Evolutionary conservation across 2,797 vertebrate species (phyloP).

Genomic region (Notolabrus celidotus): DNA sequence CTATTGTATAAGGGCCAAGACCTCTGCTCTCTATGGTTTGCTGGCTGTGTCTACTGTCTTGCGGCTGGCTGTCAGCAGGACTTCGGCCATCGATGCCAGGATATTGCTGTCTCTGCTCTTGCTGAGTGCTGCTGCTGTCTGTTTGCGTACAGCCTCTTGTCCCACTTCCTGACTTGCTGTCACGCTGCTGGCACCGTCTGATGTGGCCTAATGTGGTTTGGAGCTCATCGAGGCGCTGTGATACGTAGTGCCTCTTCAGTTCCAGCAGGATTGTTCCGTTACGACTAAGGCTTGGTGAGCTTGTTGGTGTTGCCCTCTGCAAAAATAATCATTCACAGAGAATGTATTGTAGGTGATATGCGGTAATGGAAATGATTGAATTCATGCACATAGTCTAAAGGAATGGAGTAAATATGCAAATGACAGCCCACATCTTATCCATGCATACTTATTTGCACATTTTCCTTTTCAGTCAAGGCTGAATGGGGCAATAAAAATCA

Average conservation of each 20-base stretch:
- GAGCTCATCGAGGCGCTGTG: constrained; percentile 82
- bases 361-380: constrained; percentile 10
- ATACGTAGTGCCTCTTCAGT: constrained; percentile 79
- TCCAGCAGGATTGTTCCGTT: constrained; percentile 82
- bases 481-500: constrained; percentile 5
- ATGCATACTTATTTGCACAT: constrained; percentile 21
- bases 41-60: constrained; percentile 53
- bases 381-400: neutral
- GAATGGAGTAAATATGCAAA: constrained; percentile 36
- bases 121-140: constrained; percentile 52
- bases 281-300: constrained; percentile 67
- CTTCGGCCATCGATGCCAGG: too few species aligned
- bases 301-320: constrained; percentile 60
- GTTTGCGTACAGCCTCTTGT: constrained; percentile 40
- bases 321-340: constrained; percentile 27
- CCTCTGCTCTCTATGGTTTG: constrained; percentile 31
- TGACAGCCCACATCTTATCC: neutral
- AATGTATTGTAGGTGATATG: constrained; percentile 19
- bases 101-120: constrained; percentile 11
- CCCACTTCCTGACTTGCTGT: constrained; percentile 56
- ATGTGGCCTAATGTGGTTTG: constrained; percentile 78
- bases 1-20: constrained; percentile 42
- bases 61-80: neutral
- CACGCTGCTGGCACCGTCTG: constrained; percentile 60
- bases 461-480: constrained; percentile 16